These are phyloP conservation scores for Prunella fulvescens DNA, from an alignment of 2,113 vertebrate species.

Conservation along the genomic window DNA sequence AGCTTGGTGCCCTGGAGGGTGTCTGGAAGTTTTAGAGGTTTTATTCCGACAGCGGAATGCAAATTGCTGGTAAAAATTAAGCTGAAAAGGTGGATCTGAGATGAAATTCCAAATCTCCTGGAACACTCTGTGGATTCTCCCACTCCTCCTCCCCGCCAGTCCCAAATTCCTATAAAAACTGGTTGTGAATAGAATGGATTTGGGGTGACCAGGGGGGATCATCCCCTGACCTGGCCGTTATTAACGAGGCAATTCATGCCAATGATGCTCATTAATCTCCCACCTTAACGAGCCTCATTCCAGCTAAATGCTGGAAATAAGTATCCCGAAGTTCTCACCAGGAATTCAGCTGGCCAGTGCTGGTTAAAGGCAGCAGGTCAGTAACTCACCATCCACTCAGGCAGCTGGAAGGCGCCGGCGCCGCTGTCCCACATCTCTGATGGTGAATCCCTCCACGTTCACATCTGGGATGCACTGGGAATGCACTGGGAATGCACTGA, in stretches of 20 bases:
- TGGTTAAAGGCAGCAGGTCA: fast-evolving
- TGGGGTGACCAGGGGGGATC: neutral
- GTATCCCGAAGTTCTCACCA: fast-evolving
- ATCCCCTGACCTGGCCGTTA: fast-evolving
- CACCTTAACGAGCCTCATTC: neutral
- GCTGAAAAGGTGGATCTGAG: neutral
- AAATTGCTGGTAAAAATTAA: fast-evolving
- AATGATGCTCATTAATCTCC: fast-evolving
- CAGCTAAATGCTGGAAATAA: neutral
- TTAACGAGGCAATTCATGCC: no score
- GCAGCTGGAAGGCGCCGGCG: conserved; percentile 62
- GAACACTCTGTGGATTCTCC: fast-evolving
- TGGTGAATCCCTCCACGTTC: neutral
- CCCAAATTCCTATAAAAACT: neutral
- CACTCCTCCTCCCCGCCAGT: fast-evolving
- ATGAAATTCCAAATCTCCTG: neutral
- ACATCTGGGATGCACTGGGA: neutral
- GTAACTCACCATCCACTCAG: conserved; percentile 76
- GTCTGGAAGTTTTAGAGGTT: fast-evolving
- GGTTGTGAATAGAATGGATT: fast-evolving
- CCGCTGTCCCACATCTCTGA: conserved; percentile 66
- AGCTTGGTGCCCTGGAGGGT: fast-evolving
- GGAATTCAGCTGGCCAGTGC: neutral
- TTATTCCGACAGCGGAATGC: neutral
- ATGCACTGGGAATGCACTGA: neutral